Percentiles rank a stretch among this genome's conserved stretches.
Conservation (phyloP, 35 echinoderm and acorn worm species). For the Ophiothrix spiculata region DNA sequence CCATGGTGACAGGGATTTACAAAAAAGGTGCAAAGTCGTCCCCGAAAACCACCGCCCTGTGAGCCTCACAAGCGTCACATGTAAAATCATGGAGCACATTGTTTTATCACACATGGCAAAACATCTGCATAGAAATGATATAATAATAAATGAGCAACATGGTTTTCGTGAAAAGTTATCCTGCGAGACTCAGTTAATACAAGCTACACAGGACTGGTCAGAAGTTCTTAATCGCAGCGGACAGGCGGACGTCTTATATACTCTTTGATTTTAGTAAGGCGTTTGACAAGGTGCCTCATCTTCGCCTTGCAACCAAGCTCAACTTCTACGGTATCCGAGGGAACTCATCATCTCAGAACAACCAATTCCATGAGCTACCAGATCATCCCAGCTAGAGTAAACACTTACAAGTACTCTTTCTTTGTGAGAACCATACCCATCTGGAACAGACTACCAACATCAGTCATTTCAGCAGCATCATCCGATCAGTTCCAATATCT, state of each 20-base stretch:
- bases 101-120: slow-evolving; percentile 16
- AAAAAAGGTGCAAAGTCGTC: slow-evolving; percentile 26
- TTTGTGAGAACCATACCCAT: too few relatives aligned
- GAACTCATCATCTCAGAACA: too few relatives aligned
- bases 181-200: slow-evolving; percentile 39
- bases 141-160: slow-evolving; percentile 32
- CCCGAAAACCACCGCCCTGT: slow-evolving; percentile 35
- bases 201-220: slow-evolving; percentile 41
- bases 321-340: background rate
- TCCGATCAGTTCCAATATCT: too few relatives aligned
- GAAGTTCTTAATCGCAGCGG: slow-evolving; percentile 27
- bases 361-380: too few relatives aligned
- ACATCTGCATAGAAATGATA: slow-evolving; percentile 17
- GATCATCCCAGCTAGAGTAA: too few relatives aligned
- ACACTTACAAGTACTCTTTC: too few relatives aligned
- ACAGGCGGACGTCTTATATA: background rate
- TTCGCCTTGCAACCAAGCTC: background rate
- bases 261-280: background rate
- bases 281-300: background rate
- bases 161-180: slow-evolving; percentile 38
- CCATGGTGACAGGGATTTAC: slow-evolving; percentile 14
- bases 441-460: too few relatives aligned
- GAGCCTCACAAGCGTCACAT: slow-evolving; percentile 27
- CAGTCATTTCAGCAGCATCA: too few relatives aligned
- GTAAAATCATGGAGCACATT: slow-evolving; percentile 49